phyloP scores from a whole-genome alignment of 2,888 invertebrate species.

The Drosophila infuscata region DNA sequence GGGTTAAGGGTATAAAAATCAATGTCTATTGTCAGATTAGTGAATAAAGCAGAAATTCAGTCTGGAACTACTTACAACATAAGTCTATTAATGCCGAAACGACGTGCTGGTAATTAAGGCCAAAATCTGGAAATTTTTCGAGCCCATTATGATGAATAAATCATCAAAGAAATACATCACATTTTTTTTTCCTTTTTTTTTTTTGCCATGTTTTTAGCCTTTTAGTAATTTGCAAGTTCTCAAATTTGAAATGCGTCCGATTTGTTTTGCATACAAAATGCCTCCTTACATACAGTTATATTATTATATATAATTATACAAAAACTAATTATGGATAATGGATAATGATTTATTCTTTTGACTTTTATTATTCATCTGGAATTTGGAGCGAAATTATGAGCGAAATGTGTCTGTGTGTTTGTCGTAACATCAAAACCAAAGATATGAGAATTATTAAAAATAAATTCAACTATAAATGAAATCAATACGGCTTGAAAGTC shows the following conservation, averaged over 20 bases:
- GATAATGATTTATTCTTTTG: not conserved
- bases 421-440: too few species aligned
- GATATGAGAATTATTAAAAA: not conserved
- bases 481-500: slow-evolving; percentile 1
- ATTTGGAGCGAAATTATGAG: not conserved
- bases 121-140: not conserved
- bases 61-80: not conserved
- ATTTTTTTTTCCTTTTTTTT: not conserved
- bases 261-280: not conserved
- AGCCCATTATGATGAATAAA: not conserved
- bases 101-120: not conserved
- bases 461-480: not conserved
- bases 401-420: not conserved
- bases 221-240: not conserved
- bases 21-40: not conserved
- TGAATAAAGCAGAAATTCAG: not conserved
- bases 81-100: not conserved
- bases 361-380: not conserved
- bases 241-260: not conserved
- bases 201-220: not conserved
- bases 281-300: not conserved
- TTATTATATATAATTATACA: not conserved
- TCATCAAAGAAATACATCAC: not conserved
- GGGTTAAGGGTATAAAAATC: not conserved
- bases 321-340: not conserved